Base-by-base conservation (phyloP, 2,888 invertebrate genomes). In the Gerris lacustris region DNA sequence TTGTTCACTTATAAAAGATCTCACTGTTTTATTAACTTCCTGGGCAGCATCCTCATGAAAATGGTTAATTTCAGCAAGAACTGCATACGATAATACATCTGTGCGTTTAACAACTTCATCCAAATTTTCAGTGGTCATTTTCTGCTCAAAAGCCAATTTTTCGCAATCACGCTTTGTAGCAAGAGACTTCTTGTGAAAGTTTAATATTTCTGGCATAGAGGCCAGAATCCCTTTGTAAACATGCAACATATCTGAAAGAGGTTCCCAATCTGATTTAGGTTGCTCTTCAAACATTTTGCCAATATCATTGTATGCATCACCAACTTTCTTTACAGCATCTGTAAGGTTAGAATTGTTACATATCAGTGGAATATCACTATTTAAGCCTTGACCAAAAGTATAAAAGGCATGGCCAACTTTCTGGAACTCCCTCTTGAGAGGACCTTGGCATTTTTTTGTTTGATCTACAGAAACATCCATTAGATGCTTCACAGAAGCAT, bases 61-160 rank as follows among this genome's bases (percentile, higher is more conserved):
- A 80, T 97, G 94, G 77, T 90, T 89, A 76, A 97, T 88, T 84
- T 99, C 98, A 70, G 97, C 96, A 80, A 97, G 86, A 73, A 95
- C 86, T 2, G 94, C 89, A 79, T 96, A 96, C 0, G 96, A 94
- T 78, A 97, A 89, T 17, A 94, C 87, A 80, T 98, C 96, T 0
- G 94, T 92, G 77, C 95, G 86, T 76, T 89, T 86, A 74, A 89
- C 84, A 11, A 96, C 89, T 78, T 91, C 91, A 74, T 88, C 87
- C 73, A 94, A 83, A 78, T 94, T 92, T 18, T 86, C 86, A 73
- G 89, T 86, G 76, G 88, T 88, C 87, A 94, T 89, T 82, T 92
- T 93, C 76, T 90, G 88, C 78, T 94, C 94, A 55, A 86, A 84
- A 70, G 82, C 87, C 77, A 90, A 82, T 76, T 89, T 87, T 79